These are phyloP conservation scores for Aphelocoma californica DNA, from an alignment of 2,797 vertebrate species.

Conservation along the genomic window DNA sequence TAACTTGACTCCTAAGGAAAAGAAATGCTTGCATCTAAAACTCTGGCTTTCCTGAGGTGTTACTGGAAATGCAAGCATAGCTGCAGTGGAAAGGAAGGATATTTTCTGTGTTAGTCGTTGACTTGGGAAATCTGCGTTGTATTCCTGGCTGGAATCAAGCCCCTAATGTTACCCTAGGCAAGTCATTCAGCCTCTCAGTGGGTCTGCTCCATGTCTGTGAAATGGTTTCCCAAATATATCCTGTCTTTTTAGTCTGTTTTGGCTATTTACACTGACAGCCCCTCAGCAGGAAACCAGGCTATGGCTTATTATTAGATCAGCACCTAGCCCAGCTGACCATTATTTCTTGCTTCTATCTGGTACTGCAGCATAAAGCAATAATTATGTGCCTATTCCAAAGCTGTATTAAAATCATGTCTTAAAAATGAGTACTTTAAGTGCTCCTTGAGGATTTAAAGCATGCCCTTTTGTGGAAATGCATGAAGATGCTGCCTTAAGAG, in stretches of 20 bases:
- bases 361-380: not conserved
- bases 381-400: not conserved
- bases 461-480: not conserved
- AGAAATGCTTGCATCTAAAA: not conserved
- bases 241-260: not conserved
- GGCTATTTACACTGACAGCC: not conserved
- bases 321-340: not conserved
- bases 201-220: not conserved
- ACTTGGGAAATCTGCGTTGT: not conserved
- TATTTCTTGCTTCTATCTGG: not conserved
- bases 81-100: not conserved
- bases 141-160: not conserved
- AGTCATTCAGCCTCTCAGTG: not conserved
- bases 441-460: not conserved
- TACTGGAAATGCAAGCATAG: not conserved
- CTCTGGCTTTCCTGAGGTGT: not conserved
- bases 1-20: not conserved
- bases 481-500: conserved; percentile 32
- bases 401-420: conserved; percentile 8
- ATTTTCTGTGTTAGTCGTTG: not conserved
- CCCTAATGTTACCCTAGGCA: not conserved
- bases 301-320: not conserved
- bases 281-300: not conserved
- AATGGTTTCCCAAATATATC: not conserved
- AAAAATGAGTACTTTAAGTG: not conserved